Evolutionary conservation across 2,797 vertebrate genomes (phyloP).

Genomic region (Halcyon leucocephala): DNA sequence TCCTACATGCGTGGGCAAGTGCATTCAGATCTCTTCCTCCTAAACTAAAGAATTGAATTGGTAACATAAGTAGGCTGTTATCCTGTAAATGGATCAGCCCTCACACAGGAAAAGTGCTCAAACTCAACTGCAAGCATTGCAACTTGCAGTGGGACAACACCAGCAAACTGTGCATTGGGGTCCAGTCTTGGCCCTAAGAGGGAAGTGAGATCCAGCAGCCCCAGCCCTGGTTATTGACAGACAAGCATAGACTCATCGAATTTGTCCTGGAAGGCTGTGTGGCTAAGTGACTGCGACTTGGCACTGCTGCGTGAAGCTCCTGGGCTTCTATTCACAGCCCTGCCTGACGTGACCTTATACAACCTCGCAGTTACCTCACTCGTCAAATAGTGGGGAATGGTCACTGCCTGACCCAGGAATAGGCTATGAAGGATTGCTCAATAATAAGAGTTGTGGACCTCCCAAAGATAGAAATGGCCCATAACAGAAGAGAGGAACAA

Average conservation of each 20-base stretch:
- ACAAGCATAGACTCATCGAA: neutral
- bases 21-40: constrained; percentile 54
- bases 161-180: neutral
- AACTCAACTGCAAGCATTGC: neutral
- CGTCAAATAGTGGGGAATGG: constrained; percentile 32
- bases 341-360: constrained; percentile 43
- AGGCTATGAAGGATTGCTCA: constrained; percentile 46
- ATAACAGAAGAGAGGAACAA: neutral
- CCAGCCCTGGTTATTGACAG: neutral
- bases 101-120: neutral
- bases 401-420: constrained; percentile 54
- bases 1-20: constrained; percentile 9
- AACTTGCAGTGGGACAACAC: neutral
- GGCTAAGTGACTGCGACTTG: constrained; percentile 70
- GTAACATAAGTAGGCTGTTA: constrained; percentile 33
- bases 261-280: constrained; percentile 58
- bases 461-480: neutral
- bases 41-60: constrained; percentile 56
- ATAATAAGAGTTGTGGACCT: constrained; percentile 10
- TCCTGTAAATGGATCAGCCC: constrained; percentile 31
- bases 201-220: neutral
- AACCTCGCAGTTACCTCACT: constrained; percentile 55
- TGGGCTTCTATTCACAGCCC: constrained; percentile 60
- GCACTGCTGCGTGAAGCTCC: constrained; percentile 24
- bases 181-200: neutral